Evolutionary conservation across 2,888 invertebrate species (phyloP), one percentile per base, ranked within the genome.

Genomic region (Protonemura montana): DNA sequence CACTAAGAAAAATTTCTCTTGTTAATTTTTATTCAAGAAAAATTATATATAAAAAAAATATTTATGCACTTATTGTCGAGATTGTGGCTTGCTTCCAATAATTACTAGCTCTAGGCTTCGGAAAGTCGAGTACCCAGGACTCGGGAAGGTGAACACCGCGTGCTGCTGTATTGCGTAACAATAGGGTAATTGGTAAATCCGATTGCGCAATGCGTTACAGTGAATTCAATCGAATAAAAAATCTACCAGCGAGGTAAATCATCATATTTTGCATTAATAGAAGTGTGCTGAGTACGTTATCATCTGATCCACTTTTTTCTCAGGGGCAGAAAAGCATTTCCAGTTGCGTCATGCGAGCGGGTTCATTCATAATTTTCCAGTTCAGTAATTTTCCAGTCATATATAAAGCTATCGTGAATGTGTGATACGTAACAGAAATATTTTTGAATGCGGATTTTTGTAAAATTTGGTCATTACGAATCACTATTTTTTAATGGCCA

Each of bases 161-260:
- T 81, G 59, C 59, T 10, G 59, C 59, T n/a, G 21, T 35, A 3
- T 81, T 81, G 81, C 81, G 29, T 81, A 81, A 81, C 81, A 81
- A 81, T 81, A n/a, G 81, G 28, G 30, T 81, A 30, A 81, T 81
- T 30, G 81, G 81, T 2, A 81, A 81, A 81, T 81, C 81, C 81
- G 30, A 81, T 81, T 28, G 81, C 27, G 81, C 81, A 81, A 81
- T 81, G 30, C 30, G 78, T 13, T 13, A 7, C 28, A 1, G 26
- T 78, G 13, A 78, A 78, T 78, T 78, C 25, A 78, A 28, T 25
- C 26, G 26, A 13, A 26, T 10, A 27, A 28, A 78, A 78, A 78
- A 13, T 59, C 59, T 10, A 10, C 59, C 21, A 2, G 59, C 59
- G 59, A 16, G 21, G n/a, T n/a, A n/a, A n/a, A n/a, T n/a, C n/a